A percentile compares a stretch with the other conserved stretches of the same genome.
Conservation (phyloP, 2,888 invertebrate species). For the Marronus borbonicus region DNA sequence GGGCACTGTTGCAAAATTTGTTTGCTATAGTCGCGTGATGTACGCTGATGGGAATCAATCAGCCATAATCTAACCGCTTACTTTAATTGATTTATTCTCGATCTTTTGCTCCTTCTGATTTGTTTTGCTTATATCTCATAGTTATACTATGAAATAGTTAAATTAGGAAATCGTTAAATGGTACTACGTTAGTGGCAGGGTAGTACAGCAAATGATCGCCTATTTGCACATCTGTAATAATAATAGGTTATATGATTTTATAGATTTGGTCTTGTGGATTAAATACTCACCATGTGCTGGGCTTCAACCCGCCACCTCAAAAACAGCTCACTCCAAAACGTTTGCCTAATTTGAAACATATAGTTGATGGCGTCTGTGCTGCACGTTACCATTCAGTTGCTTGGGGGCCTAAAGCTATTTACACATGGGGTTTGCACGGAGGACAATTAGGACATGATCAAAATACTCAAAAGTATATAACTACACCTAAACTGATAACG, state of each 20-base stretch:
- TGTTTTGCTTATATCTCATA: no score
- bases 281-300: constrained; percentile 79
- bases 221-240: no score
- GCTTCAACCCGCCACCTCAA: constrained; percentile 73
- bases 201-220: no score
- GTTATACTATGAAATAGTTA: no score
- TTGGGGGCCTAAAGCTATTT: constrained; percentile 76
- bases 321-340: constrained; percentile 70
- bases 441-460: constrained; percentile 85
- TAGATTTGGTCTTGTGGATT: constrained; percentile 77
- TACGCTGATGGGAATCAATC: no score
- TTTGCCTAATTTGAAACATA: constrained; percentile 67
- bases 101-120: no score
- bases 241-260: constrained; percentile 51
- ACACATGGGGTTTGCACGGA: constrained; percentile 86
- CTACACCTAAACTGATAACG: constrained; percentile 71
- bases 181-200: no score
- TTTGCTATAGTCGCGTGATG: no score
- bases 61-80: no score
- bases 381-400: constrained; percentile 82
- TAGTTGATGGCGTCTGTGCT: constrained; percentile 76
- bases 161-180: no score
- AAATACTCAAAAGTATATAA: constrained; percentile 68
- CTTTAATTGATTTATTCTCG: no score
- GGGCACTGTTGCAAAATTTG: no score